Evolutionary conservation across 2,113 vertebrate species (phyloP).

Genomic region (Microcebus tavaratra): DNA sequence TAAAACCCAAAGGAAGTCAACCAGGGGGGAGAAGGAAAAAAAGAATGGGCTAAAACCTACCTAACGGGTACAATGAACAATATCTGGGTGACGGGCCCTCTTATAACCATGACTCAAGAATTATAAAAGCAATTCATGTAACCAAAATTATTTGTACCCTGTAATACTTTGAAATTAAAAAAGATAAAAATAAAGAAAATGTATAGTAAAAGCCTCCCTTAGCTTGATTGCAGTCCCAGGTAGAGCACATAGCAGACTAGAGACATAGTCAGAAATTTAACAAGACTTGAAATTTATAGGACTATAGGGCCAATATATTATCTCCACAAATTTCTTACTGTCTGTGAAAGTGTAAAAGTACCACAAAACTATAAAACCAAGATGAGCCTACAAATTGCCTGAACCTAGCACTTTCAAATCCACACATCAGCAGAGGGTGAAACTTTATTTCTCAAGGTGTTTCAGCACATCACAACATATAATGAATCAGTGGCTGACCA

Average conservation of each 20-base stretch:
- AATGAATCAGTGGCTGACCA: background rate
- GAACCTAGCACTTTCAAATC: background rate
- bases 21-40: no score
- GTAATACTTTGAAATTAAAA: no score
- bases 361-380: background rate
- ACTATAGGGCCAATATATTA: no score
- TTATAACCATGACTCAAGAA: no score
- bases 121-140: no score
- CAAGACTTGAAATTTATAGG: background rate
- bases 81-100: no score
- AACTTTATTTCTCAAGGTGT: background rate
- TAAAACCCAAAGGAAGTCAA: no score
- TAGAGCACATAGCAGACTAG: background rate
- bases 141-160: no score
- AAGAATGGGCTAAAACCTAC: no score
- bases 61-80: no score
- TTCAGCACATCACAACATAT: background rate
- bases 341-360: background rate
- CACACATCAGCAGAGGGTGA: background rate
- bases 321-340: background rate
- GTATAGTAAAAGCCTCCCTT: background rate
- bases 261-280: background rate
- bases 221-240: background rate
- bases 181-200: background rate
- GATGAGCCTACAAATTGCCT: background rate